These are phyloP conservation scores for Macroramphosus scolopax DNA, from an alignment of 2,797 vertebrate genomes.

Conservation along the genomic window DNA sequence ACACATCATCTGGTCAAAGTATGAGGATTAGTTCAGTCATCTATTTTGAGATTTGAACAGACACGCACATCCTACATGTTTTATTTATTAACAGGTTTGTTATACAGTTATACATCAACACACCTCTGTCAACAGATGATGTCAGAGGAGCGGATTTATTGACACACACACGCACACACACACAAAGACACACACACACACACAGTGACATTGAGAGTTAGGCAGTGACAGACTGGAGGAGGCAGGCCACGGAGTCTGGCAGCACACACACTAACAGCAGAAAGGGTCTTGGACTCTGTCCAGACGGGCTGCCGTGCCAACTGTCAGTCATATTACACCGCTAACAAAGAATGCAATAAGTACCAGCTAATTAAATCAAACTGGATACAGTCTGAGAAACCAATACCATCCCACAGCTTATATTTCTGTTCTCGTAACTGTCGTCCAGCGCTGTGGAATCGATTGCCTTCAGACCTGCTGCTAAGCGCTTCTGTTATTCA, in stretches of 20 bases:
- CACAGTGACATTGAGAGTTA: slow-evolving; percentile 11
- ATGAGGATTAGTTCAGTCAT: slow-evolving; percentile 4
- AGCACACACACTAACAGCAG: slow-evolving; percentile 31
- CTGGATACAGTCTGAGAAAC: slow-evolving; percentile 53
- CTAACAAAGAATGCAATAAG: slow-evolving; percentile 71
- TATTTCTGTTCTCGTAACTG: slow-evolving; percentile 56
- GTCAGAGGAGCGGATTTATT: no score
- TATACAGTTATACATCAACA: slow-evolving; percentile 17
- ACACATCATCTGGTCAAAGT: slow-evolving; percentile 19
- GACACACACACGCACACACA: slow-evolving; percentile 10
- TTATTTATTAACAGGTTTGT: no score
- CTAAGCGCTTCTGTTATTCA: not conserved
- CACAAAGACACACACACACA: slow-evolving; percentile 12
- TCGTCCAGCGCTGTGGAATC: slow-evolving; percentile 44
- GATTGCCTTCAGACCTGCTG: slow-evolving; percentile 37
- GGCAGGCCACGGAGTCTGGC: slow-evolving; percentile 27
- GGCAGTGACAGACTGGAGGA: slow-evolving; percentile 39
- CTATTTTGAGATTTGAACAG: slow-evolving; percentile 7
- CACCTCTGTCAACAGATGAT: slow-evolving; percentile 28
- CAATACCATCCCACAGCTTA: slow-evolving; percentile 51
- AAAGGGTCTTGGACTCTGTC: slow-evolving; percentile 57
- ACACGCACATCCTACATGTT: no score
- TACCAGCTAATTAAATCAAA: slow-evolving; percentile 75
- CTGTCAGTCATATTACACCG: slow-evolving; percentile 70
- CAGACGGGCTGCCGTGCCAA: slow-evolving; percentile 53